A percentile compares a stretch with the other conserved stretches of the same genome.
Evolutionary conservation across 1,140 invertebrate genomes (phyloP).

Genomic region (Tachypleus tridentatus): DNA sequence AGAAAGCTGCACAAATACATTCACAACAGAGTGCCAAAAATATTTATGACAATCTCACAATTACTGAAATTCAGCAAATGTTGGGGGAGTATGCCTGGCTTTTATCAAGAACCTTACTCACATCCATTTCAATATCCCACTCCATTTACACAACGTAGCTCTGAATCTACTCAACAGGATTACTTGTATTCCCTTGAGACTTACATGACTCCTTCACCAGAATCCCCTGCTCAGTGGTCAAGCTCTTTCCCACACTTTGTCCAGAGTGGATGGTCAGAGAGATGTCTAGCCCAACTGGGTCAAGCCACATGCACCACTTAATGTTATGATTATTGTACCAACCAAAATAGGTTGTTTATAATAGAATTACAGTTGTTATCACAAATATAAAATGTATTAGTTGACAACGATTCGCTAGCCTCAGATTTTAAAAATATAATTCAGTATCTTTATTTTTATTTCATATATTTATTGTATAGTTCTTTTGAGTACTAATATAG

Average conservation of each 20-base stretch:
- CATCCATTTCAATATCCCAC: conserved; percentile 55
- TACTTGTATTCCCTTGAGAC: conserved; percentile 49
- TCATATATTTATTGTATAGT: no score
- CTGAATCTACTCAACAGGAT: conserved; percentile 54
- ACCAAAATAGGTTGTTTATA: no score
- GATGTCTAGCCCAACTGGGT: conserved; percentile 43
- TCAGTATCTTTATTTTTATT: no score
- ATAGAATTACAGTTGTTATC: no score
- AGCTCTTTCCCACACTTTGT: conserved; percentile 72
- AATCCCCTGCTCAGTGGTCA: conserved; percentile 88
- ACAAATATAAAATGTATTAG: no score
- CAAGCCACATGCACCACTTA: conserved; percentile 9
- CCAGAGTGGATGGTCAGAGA: conserved; percentile 88
- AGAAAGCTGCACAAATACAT: conserved; percentile 42
- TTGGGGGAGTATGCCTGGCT: neutral
- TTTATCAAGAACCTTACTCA: conserved; percentile 25
- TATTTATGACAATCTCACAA: conserved; percentile 27
- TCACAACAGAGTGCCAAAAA: neutral
- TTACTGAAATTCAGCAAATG: conserved; percentile 11
- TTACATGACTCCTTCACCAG: conserved; percentile 87
- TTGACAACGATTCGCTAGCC: no score
- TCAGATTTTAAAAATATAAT: no score
- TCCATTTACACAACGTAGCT: conserved; percentile 66
- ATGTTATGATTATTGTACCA: no score
- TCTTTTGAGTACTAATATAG: no score